phyloP scores from a whole-genome alignment of 2,113 vertebrate species.

The Eolophus roseicapilla region DNA sequence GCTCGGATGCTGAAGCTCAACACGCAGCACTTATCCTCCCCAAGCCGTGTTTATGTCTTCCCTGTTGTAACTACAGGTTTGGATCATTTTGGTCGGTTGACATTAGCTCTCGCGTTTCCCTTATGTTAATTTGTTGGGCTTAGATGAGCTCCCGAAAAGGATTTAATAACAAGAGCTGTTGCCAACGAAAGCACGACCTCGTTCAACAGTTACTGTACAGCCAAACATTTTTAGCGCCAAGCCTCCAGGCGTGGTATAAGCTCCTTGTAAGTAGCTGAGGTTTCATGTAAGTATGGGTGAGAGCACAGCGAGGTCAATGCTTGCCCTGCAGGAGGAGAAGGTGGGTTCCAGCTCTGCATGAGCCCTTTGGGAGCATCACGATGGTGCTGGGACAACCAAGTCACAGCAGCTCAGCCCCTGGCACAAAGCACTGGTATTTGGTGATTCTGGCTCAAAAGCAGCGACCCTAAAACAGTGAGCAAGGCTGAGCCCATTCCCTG shows the following conservation, averaged over 20 bases:
- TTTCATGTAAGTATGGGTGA: neutral
- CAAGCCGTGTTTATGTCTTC: neutral
- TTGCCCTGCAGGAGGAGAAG: neutral
- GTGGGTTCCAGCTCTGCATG: neutral
- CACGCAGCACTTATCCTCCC: neutral
- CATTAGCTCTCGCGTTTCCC: neutral
- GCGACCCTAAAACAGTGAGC: fast-evolving
- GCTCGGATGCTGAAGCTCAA: neutral
- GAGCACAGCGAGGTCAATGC: neutral
- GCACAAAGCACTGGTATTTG: fast-evolving
- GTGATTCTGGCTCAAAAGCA: neutral
- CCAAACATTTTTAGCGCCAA: neutral
- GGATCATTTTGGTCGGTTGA: neutral
- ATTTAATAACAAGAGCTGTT: neutral
- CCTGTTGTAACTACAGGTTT: neutral
- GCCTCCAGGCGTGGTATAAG: neutral
- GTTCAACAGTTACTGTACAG: neutral
- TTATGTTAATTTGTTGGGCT: conserved; percentile 28
- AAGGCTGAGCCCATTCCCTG: neutral
- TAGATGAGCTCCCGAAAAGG: conserved; percentile 26
- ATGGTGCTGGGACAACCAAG: fast-evolving
- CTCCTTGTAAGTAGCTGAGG: neutral
- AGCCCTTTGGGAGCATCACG: fast-evolving
- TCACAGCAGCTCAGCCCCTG: neutral
- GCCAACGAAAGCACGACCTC: conserved; percentile 7